A percentile compares a stretch with the other conserved stretches of the same genome.
Evolutionary conservation across 2,888 invertebrate genomes (phyloP).

Genomic region (Sphinx pinastri): DNA sequence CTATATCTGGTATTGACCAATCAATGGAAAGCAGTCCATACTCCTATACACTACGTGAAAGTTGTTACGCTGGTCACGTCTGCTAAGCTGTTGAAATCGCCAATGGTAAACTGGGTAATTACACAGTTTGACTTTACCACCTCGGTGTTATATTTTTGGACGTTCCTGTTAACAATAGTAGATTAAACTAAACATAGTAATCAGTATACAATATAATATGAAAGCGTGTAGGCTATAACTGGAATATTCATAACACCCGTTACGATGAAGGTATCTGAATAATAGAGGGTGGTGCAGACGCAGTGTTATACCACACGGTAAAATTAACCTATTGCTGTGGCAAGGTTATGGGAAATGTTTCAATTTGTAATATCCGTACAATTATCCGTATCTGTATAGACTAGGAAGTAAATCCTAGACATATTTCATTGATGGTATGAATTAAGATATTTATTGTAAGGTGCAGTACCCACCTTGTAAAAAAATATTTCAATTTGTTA

Average conservation of each 20-base stretch:
- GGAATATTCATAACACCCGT: background rate
- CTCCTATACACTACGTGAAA: background rate
- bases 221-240: background rate
- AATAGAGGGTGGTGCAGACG: conserved; percentile 46
- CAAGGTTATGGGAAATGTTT: conserved; percentile 25
- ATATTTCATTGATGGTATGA: too few species aligned
- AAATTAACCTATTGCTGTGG: conserved; percentile 21
- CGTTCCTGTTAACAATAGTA: background rate
- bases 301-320: conserved; percentile 41
- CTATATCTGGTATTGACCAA: conserved; percentile 42
- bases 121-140: too few species aligned
- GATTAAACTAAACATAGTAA: background rate
- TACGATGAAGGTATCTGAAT: conserved; percentile 48
- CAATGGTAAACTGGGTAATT: too few species aligned
- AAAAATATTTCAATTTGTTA: too few species aligned
- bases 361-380: background rate
- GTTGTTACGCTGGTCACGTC: too few species aligned
- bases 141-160: too few species aligned
- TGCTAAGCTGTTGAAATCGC: too few species aligned
- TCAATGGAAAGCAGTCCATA: background rate
- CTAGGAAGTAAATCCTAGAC: too few species aligned
- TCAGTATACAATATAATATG: background rate
- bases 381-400: too few species aligned
- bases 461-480: too few species aligned
- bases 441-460: too few species aligned